Percentiles rank a stretch among this genome's conserved stretches.
phyloP scores from a whole-genome alignment of 2,113 vertebrate species.

The Cariama cristata region DNA sequence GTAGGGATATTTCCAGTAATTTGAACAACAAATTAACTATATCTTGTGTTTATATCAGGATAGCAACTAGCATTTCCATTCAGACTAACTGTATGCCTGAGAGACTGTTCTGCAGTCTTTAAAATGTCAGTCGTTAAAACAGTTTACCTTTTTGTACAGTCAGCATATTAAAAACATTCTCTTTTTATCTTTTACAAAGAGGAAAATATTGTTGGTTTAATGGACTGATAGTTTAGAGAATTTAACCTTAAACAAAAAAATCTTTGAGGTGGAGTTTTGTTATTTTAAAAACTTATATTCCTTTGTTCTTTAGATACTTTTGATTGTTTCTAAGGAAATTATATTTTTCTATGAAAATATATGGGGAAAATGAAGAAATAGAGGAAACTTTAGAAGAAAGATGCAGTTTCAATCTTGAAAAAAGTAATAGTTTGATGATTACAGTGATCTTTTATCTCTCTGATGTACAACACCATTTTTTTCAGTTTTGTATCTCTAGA shows the following conservation, averaged over 20 bases:
- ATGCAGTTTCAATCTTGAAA: background rate
- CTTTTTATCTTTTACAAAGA: background rate
- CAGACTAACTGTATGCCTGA: background rate
- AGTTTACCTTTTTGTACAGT: background rate
- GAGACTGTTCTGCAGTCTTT: background rate
- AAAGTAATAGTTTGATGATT: slow-evolving; percentile 16
- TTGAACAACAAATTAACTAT: slow-evolving; percentile 34
- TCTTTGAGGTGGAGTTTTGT: background rate
- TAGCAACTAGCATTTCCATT: slow-evolving; percentile 21
- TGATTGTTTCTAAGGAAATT: background rate
- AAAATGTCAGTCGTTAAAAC: background rate
- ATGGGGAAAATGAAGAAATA: background rate
- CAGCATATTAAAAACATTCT: background rate
- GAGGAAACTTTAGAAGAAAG: slow-evolving; percentile 4
- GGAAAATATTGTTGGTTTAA: background rate
- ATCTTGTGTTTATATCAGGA: slow-evolving; percentile 59
- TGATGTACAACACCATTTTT: background rate
- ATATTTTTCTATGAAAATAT: slow-evolving; percentile 1
- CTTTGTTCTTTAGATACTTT: background rate
- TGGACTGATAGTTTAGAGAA: background rate
- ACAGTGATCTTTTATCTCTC: background rate
- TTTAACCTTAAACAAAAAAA: background rate
- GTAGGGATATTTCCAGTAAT: background rate
- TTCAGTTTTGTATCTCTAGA: slow-evolving; percentile 16
- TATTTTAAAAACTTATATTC: background rate